Base-by-base conservation (phyloP, 2,888 invertebrate genomes). In the Sphinx pinastri region DNA sequence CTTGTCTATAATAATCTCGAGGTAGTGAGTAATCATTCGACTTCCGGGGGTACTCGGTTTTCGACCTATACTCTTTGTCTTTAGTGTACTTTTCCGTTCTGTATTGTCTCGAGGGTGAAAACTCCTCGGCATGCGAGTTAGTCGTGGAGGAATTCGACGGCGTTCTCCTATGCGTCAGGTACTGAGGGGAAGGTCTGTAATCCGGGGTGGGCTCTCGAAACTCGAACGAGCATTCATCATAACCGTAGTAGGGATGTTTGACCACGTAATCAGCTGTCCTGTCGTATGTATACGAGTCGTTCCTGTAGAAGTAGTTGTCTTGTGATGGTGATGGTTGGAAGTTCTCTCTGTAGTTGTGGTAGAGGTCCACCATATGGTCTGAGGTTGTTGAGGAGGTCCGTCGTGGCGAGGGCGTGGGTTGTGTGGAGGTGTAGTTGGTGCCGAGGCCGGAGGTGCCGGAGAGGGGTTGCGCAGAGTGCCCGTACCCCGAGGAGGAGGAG, bases 91-190 rank as follows among this genome's bases (percentile, higher is more conserved):
- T 84, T 2, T 85, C 82, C 1, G 77, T 75, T 57, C 91, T 78
- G 71, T 84, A 88, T 71, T 89, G 90, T 68, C 91, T 77, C 1
- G 92, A 88, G 0, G 93, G 92, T 0, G 93, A 92, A 75, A 92
- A 93, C 63, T 93, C 93, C 25, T 93, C 95, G 60, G 85, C 92
- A 77, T 93, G 96, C 0, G 95, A 95, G 68, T 93, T 92, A 0
- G 94, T 89, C 0, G 93, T 95, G 0, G 96, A 96, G 6, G 97
- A 96, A 81, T 97, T 97, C 0, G 97, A 97, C 0, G 97, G 96
- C 0, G 97, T 97, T 71, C 98, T 95, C 77, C 96, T 95, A 87
- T 98, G 98, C 0, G 94, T 88, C 52, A 90, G 87, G 78, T 92
- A 95, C 11, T 86, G 88, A 0, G 84, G 78, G 4, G 86, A 72